Conservation (phyloP, 2,113 vertebrate genomes). For the Scatophagus argus region DNA sequence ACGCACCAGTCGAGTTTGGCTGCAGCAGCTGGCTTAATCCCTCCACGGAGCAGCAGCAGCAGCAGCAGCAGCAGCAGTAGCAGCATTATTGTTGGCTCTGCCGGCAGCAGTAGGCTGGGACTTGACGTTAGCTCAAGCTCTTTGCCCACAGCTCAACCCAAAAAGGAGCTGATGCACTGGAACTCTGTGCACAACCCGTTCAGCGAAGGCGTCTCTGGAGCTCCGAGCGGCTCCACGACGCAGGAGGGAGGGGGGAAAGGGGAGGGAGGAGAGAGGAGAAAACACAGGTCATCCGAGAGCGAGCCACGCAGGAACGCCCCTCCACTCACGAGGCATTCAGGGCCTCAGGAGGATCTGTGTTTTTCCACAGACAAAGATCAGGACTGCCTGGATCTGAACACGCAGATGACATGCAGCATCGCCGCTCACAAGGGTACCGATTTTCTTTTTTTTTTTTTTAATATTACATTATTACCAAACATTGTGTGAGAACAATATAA, state of each 20-base stretch:
- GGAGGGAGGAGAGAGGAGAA: slow-evolving; percentile 70
- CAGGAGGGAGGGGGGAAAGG: slow-evolving; percentile 66
- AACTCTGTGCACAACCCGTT: slow-evolving; percentile 86
- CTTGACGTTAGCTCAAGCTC: slow-evolving; percentile 36
- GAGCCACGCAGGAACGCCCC: slow-evolving; percentile 80
- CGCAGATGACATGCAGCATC: slow-evolving; percentile 53
- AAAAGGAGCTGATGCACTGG: slow-evolving; percentile 81
- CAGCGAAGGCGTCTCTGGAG: slow-evolving; percentile 57
- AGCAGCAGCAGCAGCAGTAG: background rate
- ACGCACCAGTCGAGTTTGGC: slow-evolving; percentile 82
- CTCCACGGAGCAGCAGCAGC: slow-evolving; percentile 39
- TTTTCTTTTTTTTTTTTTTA: background rate
- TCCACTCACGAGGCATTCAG: slow-evolving; percentile 82
- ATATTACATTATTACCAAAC: background rate
- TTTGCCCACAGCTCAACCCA: slow-evolving; percentile 60
- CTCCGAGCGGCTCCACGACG: slow-evolving; percentile 27
- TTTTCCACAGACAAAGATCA: slow-evolving; percentile 86
- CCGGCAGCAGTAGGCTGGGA: slow-evolving; percentile 31
- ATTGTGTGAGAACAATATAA: background rate
- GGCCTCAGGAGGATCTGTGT: slow-evolving; percentile 84
- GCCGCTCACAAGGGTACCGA: slow-evolving; percentile 68
- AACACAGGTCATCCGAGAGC: slow-evolving; percentile 68
- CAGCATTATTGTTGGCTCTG: background rate
- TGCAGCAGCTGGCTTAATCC: slow-evolving; percentile 47
- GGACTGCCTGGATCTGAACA: slow-evolving; percentile 78